These are phyloP conservation scores for Cecropterus lyciades DNA, from an alignment of 1,140 invertebrate genomes.

Conservation along the genomic window DNA sequence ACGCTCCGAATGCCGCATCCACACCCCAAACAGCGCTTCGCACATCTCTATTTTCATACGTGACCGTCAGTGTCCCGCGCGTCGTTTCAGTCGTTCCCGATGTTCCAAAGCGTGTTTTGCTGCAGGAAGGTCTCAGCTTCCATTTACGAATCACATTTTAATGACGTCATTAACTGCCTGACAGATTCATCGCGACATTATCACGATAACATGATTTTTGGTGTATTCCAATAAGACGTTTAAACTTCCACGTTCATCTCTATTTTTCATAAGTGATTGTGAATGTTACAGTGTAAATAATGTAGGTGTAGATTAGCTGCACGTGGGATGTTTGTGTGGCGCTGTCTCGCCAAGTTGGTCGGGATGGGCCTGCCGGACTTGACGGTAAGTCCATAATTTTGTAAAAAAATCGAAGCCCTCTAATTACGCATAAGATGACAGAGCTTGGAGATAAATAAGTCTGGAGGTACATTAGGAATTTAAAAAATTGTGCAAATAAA, in stretches of 20 bases:
- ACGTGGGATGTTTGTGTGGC: constrained; percentile 73
- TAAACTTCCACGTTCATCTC: constrained; percentile 3
- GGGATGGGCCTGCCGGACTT: constrained; percentile 75
- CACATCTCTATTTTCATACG: constrained; percentile 30
- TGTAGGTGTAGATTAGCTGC: constrained; percentile 21
- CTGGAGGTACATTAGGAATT: no score
- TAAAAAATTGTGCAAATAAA: no score
- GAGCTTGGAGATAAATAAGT: no score
- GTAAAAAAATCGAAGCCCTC: neutral
- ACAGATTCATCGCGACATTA: constrained; percentile 1
- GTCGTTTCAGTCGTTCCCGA: constrained; percentile 60
- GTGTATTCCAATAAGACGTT: neutral
- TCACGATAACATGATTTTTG: constrained; percentile 13
- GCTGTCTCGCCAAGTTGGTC: constrained; percentile 57
- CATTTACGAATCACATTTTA: neutral
- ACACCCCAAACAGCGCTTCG: constrained; percentile 23
- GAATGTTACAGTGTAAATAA: constrained; percentile 29
- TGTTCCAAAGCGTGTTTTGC: constrained; percentile 75
- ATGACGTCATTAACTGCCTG: constrained; percentile 22
- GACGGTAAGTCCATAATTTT: constrained; percentile 63
- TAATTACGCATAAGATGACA: no score
- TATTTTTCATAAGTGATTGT: constrained; percentile 22
- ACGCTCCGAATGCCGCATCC: constrained; percentile 42
- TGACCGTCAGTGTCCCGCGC: constrained; percentile 41
- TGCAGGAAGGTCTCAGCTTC: constrained; percentile 64